Percentiles rank a stretch among this genome's conserved stretches.
These are phyloP conservation scores for Zygothrica quintamaculata DNA, from an alignment of 2,888 invertebrate species.

Conservation along the genomic window DNA sequence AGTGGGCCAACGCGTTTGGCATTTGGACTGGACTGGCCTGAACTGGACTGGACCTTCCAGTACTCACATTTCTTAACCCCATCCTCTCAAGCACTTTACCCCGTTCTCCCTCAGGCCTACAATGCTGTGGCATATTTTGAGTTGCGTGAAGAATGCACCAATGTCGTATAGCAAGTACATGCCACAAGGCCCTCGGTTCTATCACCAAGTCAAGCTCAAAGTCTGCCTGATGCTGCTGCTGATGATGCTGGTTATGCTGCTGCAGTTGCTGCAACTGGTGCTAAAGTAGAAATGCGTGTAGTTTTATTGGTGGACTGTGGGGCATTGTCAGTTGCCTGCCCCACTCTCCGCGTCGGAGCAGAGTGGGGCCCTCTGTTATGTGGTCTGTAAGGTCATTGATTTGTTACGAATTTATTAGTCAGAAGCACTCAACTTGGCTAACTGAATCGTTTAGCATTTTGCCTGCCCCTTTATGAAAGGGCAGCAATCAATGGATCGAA, in stretches of 20 bases:
- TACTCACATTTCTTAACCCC: too few species aligned
- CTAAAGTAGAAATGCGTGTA: constrained; percentile 75
- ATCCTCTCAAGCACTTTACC: constrained; percentile 31
- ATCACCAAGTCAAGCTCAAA: constrained; percentile 16
- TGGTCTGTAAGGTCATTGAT: constrained; percentile 65
- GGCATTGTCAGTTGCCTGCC: constrained; percentile 27
- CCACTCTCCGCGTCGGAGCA: too few species aligned
- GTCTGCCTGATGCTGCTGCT: too few species aligned
- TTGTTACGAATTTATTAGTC: constrained; percentile 77
- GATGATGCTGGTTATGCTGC: too few species aligned
- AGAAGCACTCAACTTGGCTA: constrained; percentile 34
- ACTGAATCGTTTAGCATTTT: constrained; percentile 39
- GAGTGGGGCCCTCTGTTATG: constrained; percentile 5
- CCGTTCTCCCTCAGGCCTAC: not conserved
- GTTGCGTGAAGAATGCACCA: constrained; percentile 75
- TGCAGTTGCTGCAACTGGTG: constrained; percentile 46
- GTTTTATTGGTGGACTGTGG: constrained; percentile 45
- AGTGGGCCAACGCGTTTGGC: too few species aligned
- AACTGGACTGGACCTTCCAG: too few species aligned
- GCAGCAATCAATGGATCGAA: not conserved
- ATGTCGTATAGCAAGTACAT: constrained; percentile 43
- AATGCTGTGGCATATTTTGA: constrained; percentile 62
- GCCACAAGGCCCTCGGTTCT: not conserved
- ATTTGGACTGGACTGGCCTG: too few species aligned
- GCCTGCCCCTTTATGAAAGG: constrained; percentile 1